A percentile compares a stretch with the other conserved stretches of the same genome.
These are phyloP conservation scores for Neocrepidodera transversa DNA, from an alignment of 2,888 invertebrate genomes.

Conservation along the genomic window DNA sequence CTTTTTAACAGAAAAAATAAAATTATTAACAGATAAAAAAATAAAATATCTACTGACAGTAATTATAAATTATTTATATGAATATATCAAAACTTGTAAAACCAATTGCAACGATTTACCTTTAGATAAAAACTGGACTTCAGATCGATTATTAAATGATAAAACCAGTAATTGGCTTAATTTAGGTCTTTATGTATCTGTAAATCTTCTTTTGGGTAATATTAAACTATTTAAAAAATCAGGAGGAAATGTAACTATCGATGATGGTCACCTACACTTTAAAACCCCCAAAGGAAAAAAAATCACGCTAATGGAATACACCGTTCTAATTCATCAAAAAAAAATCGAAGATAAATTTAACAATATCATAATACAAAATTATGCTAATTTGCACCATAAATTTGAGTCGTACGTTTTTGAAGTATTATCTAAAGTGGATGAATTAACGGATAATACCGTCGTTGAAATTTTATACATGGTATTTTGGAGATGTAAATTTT, in stretches of 20 bases:
- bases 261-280: slow-evolving; percentile 5
- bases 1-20: slow-evolving; percentile 36
- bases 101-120: slow-evolving; percentile 41
- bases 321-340: slow-evolving; percentile 56
- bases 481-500: slow-evolving; percentile 62
- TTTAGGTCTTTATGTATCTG: background rate
- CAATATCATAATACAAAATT: slow-evolving; percentile 65
- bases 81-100: background rate
- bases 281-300: slow-evolving; percentile 52
- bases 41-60: background rate
- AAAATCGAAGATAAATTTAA: slow-evolving; percentile 62
- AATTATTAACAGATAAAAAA: background rate
- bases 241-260: background rate
- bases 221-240: background rate
- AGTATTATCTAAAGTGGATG: slow-evolving; percentile 48
- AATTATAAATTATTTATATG: slow-evolving; percentile 1
- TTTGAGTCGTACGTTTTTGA: slow-evolving; percentile 61
- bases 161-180: background rate
- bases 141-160: slow-evolving; percentile 36
- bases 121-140: slow-evolving; percentile 54
- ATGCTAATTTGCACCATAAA: slow-evolving; percentile 61
- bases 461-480: slow-evolving; percentile 62
- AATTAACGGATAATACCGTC: slow-evolving; percentile 57
- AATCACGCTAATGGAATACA: slow-evolving; percentile 62
- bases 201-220: background rate